Evolutionary conservation across 2,888 invertebrate species (phyloP).

Genomic region (Rhagophthalmus giganteus): DNA sequence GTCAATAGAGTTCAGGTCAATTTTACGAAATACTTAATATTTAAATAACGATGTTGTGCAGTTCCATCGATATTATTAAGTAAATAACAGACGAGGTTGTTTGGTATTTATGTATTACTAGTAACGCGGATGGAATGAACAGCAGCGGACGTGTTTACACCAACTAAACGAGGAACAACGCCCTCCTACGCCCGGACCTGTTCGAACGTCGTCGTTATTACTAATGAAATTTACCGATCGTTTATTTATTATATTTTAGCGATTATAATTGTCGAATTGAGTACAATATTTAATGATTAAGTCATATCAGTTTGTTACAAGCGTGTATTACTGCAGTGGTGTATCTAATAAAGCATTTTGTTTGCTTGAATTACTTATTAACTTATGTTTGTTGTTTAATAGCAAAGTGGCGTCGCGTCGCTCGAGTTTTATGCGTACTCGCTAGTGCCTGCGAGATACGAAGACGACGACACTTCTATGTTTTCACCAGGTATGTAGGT

Average conservation of each 20-base stretch:
- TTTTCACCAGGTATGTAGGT: too few relatives aligned
- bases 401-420: too few relatives aligned
- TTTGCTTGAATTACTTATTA: conserved; percentile 50
- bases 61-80: conserved; percentile 42
- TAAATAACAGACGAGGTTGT: conserved; percentile 38
- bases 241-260: conserved; percentile 50
- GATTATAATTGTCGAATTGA: conserved; percentile 49
- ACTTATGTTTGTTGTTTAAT: neutral
- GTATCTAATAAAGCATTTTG: conserved; percentile 59
- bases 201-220: conserved; percentile 42
- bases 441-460: too few relatives aligned
- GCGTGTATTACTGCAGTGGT: conserved; percentile 59
- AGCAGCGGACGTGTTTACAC: conserved; percentile 14
- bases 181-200: too few relatives aligned
- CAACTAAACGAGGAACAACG: too few relatives aligned
- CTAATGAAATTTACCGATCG: conserved; percentile 46
- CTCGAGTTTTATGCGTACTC: too few relatives aligned
- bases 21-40: conserved; percentile 55
- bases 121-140: conserved; percentile 32
- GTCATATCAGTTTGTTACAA: conserved; percentile 59
- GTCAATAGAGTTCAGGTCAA: conserved; percentile 68
- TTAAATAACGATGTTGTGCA: conserved; percentile 51
- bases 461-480: too few relatives aligned
- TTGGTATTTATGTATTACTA: conserved; percentile 32
- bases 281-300: conserved; percentile 56